Conservation (phyloP, 1,140 invertebrate genomes). For the Drosophila repletoides region DNA sequence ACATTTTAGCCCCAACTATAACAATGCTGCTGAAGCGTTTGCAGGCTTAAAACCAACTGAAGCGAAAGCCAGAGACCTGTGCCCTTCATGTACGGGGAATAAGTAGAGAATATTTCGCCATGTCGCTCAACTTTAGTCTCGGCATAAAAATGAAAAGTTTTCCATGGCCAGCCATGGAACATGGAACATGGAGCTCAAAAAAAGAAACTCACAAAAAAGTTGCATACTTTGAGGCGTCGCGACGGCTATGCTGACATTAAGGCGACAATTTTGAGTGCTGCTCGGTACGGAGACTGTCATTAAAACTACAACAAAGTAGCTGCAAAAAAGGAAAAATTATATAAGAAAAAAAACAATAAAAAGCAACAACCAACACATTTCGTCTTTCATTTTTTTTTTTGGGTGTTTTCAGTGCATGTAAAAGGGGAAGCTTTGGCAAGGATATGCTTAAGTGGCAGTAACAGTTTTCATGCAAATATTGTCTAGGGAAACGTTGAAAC, state of each 20-base stretch:
- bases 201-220: constrained; percentile 7
- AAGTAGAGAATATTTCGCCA: constrained; percentile 11
- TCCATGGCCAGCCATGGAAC: background rate
- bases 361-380: constrained; percentile 36
- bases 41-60: constrained; percentile 4
- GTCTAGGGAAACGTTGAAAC: constrained; percentile 60
- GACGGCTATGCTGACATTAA: constrained; percentile 64
- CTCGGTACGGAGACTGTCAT: constrained; percentile 49
- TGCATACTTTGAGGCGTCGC: constrained; percentile 49
- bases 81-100: too few relatives aligned
- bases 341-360: constrained; percentile 53
- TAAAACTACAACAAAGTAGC: constrained; percentile 66
- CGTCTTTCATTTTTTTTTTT: background rate
- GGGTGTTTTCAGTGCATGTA: constrained; percentile 13
- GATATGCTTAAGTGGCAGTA: constrained; percentile 76
- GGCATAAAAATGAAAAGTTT: constrained; percentile 55
- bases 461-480: constrained; percentile 78
- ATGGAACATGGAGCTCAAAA: too few relatives aligned
- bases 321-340: constrained; percentile 35
- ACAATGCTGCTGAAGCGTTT: constrained; percentile 16
- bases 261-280: constrained; percentile 62
- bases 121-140: constrained; percentile 15
- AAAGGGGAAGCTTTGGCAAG: constrained; percentile 54
- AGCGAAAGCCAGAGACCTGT: constrained; percentile 11
- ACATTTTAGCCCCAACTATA: constrained; percentile 33